Base-by-base conservation (phyloP, 2,113 vertebrate species). In the Podilymbus podiceps region DNA sequence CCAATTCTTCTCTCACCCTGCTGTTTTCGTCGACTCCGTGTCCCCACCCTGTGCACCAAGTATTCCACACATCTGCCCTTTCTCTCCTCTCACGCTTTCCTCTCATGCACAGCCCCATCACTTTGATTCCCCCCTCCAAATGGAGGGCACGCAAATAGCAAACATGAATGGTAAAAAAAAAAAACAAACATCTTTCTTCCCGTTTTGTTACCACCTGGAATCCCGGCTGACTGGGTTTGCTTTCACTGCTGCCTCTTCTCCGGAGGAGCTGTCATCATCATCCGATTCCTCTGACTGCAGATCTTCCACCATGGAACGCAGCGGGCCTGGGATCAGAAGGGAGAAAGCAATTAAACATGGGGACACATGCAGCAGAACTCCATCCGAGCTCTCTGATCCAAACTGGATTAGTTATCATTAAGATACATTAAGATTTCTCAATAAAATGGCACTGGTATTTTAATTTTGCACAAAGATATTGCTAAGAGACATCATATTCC, bases 221-320 rank as follows among this genome's bases (percentile, higher is more conserved):
- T 99, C 99, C 16, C 98, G 96, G 94, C 98, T 99, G 60, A 98
- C 98, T 2, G 99, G 98, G 93, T 99, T 99, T 12, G 98, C 98
- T 97, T 99, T 99, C 66, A 98, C 97, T 2, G 99, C 97, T 5
- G 98, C 98, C 95, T 99, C 99, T 68, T 99, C 99, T 25, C 99
- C 99, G 0, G 99, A 99, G 68, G 99, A 99, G 93, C 99, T 99
- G 98, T 99, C 99, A 1, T 99, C 99, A 19, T 99, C 99, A 1
- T 99, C 99, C 0, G 99, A 99, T 93, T 99, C 99, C 63, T 99
- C 99, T 0, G 99, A 99, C 97, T 99, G 99, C 92, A 99, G 98
- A 90, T 99, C 98, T 89, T 99, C 99, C 95, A 99, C 99, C 99
- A 99, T 99, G 49, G 99, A 99, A 79, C 99, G 98, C 73, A 99